A percentile compares a stretch with the other conserved stretches of the same genome.
Conservation (phyloP, 2,888 invertebrate genomes). For the Brachypalpus laphriformis region DNA sequence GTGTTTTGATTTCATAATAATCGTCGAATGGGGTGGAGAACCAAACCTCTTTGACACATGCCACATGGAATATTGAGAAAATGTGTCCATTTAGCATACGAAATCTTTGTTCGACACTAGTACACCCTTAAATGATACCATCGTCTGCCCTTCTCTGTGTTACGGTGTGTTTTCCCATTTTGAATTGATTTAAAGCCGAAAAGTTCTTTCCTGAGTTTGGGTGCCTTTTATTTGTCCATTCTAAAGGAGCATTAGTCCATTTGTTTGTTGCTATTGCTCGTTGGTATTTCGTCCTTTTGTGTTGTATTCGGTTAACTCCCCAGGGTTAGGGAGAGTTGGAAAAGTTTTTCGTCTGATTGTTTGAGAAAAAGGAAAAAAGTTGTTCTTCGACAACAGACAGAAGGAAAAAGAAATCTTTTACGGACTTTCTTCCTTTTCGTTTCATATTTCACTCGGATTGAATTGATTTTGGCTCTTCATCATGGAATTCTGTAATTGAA, state of each 20-base stretch:
- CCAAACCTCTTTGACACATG: slow-evolving; percentile 43
- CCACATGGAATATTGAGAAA: slow-evolving; percentile 36
- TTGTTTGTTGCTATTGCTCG: slow-evolving; percentile 34
- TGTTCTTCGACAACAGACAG: slow-evolving; percentile 11
- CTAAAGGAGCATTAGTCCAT: slow-evolving; percentile 24
- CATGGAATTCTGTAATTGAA: slow-evolving; percentile 42
- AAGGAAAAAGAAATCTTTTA: slow-evolving; percentile 7
- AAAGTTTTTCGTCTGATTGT: slow-evolving; percentile 37
- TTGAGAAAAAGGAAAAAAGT: slow-evolving; percentile 22
- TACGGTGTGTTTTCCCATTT: neutral
- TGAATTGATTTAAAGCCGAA: slow-evolving; percentile 27
- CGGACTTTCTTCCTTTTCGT: slow-evolving; percentile 7
- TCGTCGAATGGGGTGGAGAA: neutral
- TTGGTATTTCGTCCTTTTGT: neutral
- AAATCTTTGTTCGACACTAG: slow-evolving; percentile 27
- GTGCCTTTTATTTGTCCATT: slow-evolving; percentile 1
- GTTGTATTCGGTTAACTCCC: neutral
- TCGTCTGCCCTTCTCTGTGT: neutral
- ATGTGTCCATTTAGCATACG: slow-evolving; percentile 49
- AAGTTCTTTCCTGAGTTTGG: neutral
- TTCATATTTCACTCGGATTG: slow-evolving; percentile 29
- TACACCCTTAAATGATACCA: slow-evolving; percentile 7
- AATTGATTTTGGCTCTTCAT: slow-evolving; percentile 35
- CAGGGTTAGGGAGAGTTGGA: slow-evolving; percentile 18
- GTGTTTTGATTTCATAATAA: slow-evolving; percentile 67